Percentiles rank a stretch among this genome's conserved stretches.
Conservation (phyloP, 2,113 vertebrate species). For the Perognathus longimembris region DNA sequence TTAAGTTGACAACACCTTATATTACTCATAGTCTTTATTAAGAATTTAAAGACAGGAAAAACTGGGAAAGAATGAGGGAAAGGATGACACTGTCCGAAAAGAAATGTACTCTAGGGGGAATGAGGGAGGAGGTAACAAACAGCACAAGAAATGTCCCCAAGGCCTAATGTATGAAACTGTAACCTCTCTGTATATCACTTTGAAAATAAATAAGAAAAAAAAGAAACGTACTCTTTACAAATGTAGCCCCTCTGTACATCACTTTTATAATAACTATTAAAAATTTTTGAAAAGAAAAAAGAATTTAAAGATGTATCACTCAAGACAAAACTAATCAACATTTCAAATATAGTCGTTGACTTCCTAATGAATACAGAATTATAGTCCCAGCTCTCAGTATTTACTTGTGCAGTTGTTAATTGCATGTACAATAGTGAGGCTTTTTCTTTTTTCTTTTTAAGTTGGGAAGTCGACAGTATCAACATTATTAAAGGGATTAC, state of each 20-base stretch:
- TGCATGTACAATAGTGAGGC: neutral
- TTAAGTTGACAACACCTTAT: neutral
- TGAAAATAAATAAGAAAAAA: no score
- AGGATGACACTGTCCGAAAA: no score
- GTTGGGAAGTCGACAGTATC: constrained; percentile 2
- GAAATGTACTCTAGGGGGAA: no score
- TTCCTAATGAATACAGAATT: neutral
- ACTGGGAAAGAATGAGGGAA: no score
- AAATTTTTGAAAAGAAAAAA: constrained; percentile 8
- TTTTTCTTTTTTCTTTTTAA: constrained; percentile 8
- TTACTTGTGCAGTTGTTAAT: constrained; percentile 29
- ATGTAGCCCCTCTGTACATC: no score
- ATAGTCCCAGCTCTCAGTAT: neutral
- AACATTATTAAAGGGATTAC: constrained; percentile 49
- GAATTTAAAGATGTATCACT: constrained; percentile 24
- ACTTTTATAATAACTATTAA: no score
- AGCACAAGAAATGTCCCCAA: no score
- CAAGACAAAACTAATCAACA: constrained; percentile 1
- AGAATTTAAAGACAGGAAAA: constrained; percentile 3
- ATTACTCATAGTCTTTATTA: constrained; percentile 27
- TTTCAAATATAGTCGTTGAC: constrained; percentile 23
- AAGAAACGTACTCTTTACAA: no score
- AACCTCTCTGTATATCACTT: no score
- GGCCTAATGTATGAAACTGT: no score
- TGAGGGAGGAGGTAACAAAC: no score